phyloP scores from a whole-genome alignment of 2,888 invertebrate genomes.

The Molorchus minor region DNA sequence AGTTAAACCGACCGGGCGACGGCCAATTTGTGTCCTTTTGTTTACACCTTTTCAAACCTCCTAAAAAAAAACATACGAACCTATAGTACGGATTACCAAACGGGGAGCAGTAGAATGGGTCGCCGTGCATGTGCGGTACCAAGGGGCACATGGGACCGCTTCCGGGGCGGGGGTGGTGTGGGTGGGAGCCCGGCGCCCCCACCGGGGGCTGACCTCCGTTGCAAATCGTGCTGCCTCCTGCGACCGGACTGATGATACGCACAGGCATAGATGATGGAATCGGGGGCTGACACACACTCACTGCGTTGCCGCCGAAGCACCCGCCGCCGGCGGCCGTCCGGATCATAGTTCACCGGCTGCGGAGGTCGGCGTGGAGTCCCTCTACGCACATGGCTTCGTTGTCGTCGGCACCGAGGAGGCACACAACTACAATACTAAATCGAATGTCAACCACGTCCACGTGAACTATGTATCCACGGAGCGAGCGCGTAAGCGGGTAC shows the following conservation, averaged over 20 bases:
- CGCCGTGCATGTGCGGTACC: conserved; percentile 63
- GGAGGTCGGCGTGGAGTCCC: conserved; percentile 65
- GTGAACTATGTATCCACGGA: conserved; percentile 62
- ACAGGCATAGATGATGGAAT: conserved; percentile 26
- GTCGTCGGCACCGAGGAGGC: conserved; percentile 62
- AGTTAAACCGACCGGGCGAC: no score
- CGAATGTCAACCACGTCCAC: conserved; percentile 70
- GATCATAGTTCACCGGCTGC: conserved; percentile 24
- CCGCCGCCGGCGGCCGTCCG: conserved; percentile 11
- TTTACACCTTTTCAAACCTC: no score
- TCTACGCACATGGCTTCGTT: conserved; percentile 66
- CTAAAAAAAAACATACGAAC: no score
- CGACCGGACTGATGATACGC: conserved; percentile 26
- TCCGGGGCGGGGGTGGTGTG: conserved; percentile 57
- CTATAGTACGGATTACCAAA: conserved; percentile 69
- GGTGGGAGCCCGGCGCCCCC: conserved; percentile 54
- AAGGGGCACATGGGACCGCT: conserved; percentile 29
- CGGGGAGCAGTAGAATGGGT: conserved; percentile 69
- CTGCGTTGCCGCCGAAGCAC: conserved; percentile 3
- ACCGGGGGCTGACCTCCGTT: conserved; percentile 57
- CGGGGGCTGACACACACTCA: not conserved
- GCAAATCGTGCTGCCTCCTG: conserved; percentile 56
- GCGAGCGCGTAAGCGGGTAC: conserved; percentile 30
- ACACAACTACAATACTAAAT: conserved; percentile 58
- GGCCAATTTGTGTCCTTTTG: no score